Conservation (phyloP, 2,888 invertebrate genomes). For the Apodemia mormo region DNA sequence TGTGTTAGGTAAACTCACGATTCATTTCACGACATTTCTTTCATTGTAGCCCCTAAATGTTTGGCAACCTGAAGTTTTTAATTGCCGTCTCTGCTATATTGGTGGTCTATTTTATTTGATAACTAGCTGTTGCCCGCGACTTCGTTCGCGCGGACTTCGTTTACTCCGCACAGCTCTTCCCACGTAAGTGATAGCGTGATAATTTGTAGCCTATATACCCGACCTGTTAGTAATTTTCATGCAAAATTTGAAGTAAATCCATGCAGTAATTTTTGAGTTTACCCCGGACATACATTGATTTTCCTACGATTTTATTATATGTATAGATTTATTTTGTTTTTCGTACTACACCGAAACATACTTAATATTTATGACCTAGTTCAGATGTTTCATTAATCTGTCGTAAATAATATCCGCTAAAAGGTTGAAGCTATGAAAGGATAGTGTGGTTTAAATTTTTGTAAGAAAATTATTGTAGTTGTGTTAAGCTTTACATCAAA, state of each 20-base stretch:
- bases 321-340: background rate
- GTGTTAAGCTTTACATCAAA: background rate
- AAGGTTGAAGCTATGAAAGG: background rate
- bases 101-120: background rate
- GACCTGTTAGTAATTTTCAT: too few relatives aligned
- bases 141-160: too few relatives aligned
- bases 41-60: background rate
- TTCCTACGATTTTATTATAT: too few relatives aligned
- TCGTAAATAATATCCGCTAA: background rate
- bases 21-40: background rate
- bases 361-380: too few relatives aligned
- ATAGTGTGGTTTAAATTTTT: background rate
- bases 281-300: too few relatives aligned
- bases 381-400: too few relatives aligned
- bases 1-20: slow-evolving; percentile 5
- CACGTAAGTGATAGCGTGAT: too few relatives aligned
- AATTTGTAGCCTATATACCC: too few relatives aligned
- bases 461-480: background rate
- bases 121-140: background rate
- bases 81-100: background rate
- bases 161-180: too few relatives aligned
- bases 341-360: too few relatives aligned
- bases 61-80: background rate
- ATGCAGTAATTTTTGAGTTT: too few relatives aligned
- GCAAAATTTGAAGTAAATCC: too few relatives aligned